Evolutionary conservation across 2,888 invertebrate genomes (phyloP), one percentile per base, ranked within the genome.

Genomic region (Agriopis leucophaearia): DNA sequence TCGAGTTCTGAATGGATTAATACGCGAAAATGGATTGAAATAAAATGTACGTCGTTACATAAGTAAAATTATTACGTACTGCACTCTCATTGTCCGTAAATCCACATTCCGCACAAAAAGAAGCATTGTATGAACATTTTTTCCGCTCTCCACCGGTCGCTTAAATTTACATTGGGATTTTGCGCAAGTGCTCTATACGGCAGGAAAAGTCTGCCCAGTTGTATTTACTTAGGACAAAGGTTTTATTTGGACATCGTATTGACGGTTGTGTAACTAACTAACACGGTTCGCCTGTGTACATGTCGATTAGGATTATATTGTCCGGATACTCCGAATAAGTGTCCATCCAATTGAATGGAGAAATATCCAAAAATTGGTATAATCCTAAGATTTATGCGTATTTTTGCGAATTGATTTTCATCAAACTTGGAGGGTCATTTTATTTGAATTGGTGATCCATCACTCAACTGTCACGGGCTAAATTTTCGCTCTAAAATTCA

Each of bases 401-500:
- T 16, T 59, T 54, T 55, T 54, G 40, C 16, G 36, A 65, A 66
- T 52, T 50, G 56, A 55, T 55, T 57, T 57, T 52, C 15, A 38
- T 52, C 51, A 62, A 57, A 57, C 36, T 60, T 52, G 56, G 42
- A 72, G 69, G 75, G 75, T 78, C 78, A 76, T 70, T 75, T 71
- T 69, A 74, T 72, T 59, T 40, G 59, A 59, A 64, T 45, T 55
- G 56, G 74, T 65, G 54, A 81, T 81, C 75, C 74, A 82, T 82
- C 82, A 80, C 72, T 65, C 66, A 54, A 48, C 65, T 66, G 72
- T 73, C 69, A 60, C 42, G 61, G 69, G 71, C 57, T 72, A 73
- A 77, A 78, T 81, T 81, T 77, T 73, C 74, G 71, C 77, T 76
- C 73, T 76, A 78, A 81, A 82, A 82, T 80, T 82, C 75, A 82